Base-by-base conservation (phyloP, 1,140 invertebrate species). In the Frieseomelitta varia region DNA sequence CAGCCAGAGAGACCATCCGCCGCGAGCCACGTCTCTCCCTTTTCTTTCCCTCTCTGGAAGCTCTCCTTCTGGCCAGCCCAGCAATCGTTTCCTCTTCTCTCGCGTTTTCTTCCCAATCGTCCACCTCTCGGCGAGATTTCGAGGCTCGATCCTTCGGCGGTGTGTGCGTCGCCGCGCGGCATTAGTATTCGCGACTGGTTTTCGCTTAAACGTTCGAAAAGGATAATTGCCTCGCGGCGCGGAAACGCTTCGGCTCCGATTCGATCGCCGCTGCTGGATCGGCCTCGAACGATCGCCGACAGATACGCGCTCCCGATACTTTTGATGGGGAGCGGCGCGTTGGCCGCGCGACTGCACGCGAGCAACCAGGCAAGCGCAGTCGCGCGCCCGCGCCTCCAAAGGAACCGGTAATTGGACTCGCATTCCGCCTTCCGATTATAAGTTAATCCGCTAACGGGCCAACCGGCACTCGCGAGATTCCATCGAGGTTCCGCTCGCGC, bases 391-490 rank as follows among this genome's bases (percentile, higher is more conserved):
- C 56, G 74, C 34, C 27, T 63, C 56, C 80, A 61, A 76, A 86
- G 80, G 87, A 90, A 93, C 92, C 88, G 87, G 90, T 94, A 94
- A 94, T 94, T 94, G 93, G 92, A 88, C 84, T 90, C 90, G 91
- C 93, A 94, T 94, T 93, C 93, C 92, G 91, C 84, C 89, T 94
- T 93, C 82, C 83, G 83, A 84, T 84, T 84, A 94, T 93, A 92
- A 94, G 93, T 94, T 94, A 93, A 94, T 94, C 92, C 90, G 87
- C 80, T 84, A 81, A 72, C 73, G 65, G 53, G 24, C 74, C 58
- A 61, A 27, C 34, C 58, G 8, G 58, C 21, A 39, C 27, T 27
- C 75, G 69, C 77, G 14, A 84, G 69, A 84, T 84, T 67, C 68
- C 74, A 75, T 81, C 84, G 58, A 24, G 68, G 56, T 51, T 21